These are phyloP conservation scores for Botia almorhae DNA, from an alignment of 2,797 vertebrate species.

Conservation along the genomic window DNA sequence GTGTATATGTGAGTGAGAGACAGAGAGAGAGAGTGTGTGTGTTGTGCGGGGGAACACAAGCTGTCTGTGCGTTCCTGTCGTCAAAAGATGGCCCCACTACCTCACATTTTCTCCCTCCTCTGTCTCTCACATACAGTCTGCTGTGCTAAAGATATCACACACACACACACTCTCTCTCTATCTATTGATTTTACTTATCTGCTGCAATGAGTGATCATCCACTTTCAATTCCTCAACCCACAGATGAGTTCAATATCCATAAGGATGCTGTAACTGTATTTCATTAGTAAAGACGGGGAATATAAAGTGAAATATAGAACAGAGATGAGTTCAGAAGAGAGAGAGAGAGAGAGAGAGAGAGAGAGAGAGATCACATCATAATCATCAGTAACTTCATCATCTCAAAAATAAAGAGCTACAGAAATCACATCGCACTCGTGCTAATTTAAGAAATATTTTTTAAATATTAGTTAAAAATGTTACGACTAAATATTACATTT, in stretches of 20 bases:
- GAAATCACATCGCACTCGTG: background rate
- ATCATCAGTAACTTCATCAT: background rate
- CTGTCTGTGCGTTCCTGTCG: constrained; percentile 81
- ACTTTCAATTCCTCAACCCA: constrained; percentile 79
- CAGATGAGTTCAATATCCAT: constrained; percentile 83
- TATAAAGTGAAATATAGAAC: constrained; percentile 48
- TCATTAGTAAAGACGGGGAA: constrained; percentile 68
- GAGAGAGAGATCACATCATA: constrained; percentile 11
- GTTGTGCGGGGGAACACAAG: constrained; percentile 31
- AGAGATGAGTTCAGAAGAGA: background rate
- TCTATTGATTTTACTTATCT: constrained; percentile 84
- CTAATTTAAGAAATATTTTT: background rate
- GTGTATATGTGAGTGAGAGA: too few relatives aligned
- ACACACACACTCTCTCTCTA: constrained; percentile 75
- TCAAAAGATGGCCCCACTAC: constrained; percentile 96
- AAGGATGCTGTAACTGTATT: constrained; percentile 77
- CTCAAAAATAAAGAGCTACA: background rate
- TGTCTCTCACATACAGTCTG: constrained; percentile 69
- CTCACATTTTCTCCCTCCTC: constrained; percentile 82
- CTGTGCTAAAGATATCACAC: constrained; percentile 64
- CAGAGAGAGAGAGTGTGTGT: too few relatives aligned
- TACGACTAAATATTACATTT: too few relatives aligned
- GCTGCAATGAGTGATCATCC: constrained; percentile 81
- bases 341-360: constrained; percentile 1
- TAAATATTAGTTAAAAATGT: background rate